Base-by-base conservation (phyloP, 2,797 vertebrate species). In the Lemur catta region DNA sequence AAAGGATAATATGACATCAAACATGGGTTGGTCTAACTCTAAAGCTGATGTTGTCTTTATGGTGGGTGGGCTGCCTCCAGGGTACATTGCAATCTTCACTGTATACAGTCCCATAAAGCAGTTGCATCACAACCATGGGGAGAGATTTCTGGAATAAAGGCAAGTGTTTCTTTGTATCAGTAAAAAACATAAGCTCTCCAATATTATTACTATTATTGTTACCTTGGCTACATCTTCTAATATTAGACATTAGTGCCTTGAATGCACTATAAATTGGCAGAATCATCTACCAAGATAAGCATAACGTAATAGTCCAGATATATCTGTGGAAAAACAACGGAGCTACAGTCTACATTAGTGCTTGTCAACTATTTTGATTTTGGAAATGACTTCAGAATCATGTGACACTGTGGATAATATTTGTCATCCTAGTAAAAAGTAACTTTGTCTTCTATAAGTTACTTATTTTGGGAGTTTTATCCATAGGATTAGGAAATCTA, bases 301-400 rank as follows among this genome's bases (percentile, higher is more conserved):
- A 48, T 63, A 50, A 85, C 24, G 41, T 26, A 46, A 65, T 71
- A 76, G 85, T 46, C 69, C 20, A 88, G n/a, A 38, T 20, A 33
- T 2, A 48, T 91, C 50, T 35, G 48, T 75, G 65, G 52, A 9
- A 75, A 80, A 80, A 84, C 4, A 33, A 63, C 55, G 82, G 26
- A 55, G 17, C 26, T 59, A 17, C 6, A 41, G 24, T 74, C 18
- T 57, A 41, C 14, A 26, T 41, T 6, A 43, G 33, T 63, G 33
- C 15, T 88, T 38, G 10, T 61, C 22, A 46, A 4, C 17, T 55
- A 22, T 76, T 55, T 78, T 80, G 57, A 26, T 35, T 82, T 82
- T 79, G 78, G 8, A 93, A 94, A 69, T 41, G 17, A 67, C 35
- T 84, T 82, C 12, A 33, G 57, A 79, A 74, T 59, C n/a, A 18